Evolutionary conservation across 2,113 vertebrate genomes (phyloP), one percentile per base, ranked within the genome.

Genomic region (Malurus alboscapulatus): DNA sequence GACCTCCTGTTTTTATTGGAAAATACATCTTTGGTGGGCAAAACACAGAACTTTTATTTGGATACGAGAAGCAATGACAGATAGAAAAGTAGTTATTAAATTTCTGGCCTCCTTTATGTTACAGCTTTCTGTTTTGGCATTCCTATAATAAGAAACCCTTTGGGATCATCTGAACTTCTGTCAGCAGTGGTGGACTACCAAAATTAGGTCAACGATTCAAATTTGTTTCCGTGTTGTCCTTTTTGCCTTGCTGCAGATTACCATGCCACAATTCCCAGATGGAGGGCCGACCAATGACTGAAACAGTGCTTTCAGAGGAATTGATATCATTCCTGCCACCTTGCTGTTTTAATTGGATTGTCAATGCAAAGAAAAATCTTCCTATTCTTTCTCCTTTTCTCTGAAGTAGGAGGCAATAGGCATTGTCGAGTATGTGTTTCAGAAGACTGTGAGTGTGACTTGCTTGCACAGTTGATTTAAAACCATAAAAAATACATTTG

Each of bases 201-300:
- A 90, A 92, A 94, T 54, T 14, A 78, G 66, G 83, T 92, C 88
- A 93, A n/a, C 21, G 75, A 79, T 9, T 78, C 38, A 84, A 59
- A 61, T 74, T 48, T 42, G 7, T 40, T 77, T 62, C 54, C 29
- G 4, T 42, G 29, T 36, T 71, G n/a, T 29, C 69, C 65, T 57
- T 8, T 68, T 12, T 66, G 47, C 55, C 25, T 77, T 87, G 20
- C 55, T 77, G 55, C 18, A 84, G 84, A 87, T 61, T 77, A 53
- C 7, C 8, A 6, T 7, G 44, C 22, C 63, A 68, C 69, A 84
- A 38, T 50, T 87, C 81, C 65, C 77, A 66, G 42, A 72, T 11
- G 63, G 17, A 84, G 19, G 17, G 47, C 12, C 38, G 40, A 65
- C 22, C 57, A 88, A 62, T 27, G 50, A 51, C 15, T 88, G 77